Conservation (phyloP, 92 coral and sea anemone genomes). For the Virgularia gustaviana region DNA sequence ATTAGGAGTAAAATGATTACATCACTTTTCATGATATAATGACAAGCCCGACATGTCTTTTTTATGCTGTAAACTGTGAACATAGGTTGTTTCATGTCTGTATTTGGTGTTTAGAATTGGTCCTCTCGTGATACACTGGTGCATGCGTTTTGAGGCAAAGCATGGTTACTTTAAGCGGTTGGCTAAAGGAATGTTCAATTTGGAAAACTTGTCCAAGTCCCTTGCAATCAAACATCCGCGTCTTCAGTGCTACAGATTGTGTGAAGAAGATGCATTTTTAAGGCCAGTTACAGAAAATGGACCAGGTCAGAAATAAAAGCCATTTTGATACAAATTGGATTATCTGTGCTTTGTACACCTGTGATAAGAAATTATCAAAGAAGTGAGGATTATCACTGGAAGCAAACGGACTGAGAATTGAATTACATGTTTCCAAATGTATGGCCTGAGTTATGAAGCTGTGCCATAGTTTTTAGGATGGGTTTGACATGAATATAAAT, state of each 20-base stretch:
- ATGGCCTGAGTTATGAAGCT: too few relatives aligned
- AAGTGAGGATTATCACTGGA: too few relatives aligned
- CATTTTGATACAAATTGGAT: too few relatives aligned
- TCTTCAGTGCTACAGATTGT: constrained; percentile 39
- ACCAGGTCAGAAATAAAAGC: constrained; percentile 37
- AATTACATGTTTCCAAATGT: too few relatives aligned
- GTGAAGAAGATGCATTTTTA: constrained; percentile 47
- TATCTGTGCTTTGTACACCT: too few relatives aligned
- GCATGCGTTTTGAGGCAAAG: constrained; percentile 57
- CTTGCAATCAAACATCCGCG: constrained; percentile 51
- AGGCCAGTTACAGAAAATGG: constrained; percentile 36
- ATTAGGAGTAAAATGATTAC: background rate
- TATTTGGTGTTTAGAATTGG: constrained; percentile 27
- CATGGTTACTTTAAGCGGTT: constrained; percentile 37
- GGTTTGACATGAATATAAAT: too few relatives aligned
- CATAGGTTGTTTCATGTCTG: background rate
- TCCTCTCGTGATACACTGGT: constrained; percentile 51
- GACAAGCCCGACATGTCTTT: background rate
- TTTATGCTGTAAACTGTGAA: background rate
- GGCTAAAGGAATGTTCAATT: constrained; percentile 49
- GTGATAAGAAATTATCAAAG: too few relatives aligned
- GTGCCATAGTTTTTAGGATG: too few relatives aligned
- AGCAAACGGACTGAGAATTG: too few relatives aligned
- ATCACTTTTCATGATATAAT: background rate
- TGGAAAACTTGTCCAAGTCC: constrained; percentile 35